phyloP scores from a whole-genome alignment of 1,140 invertebrate species.

The Magallana gigas region DNA sequence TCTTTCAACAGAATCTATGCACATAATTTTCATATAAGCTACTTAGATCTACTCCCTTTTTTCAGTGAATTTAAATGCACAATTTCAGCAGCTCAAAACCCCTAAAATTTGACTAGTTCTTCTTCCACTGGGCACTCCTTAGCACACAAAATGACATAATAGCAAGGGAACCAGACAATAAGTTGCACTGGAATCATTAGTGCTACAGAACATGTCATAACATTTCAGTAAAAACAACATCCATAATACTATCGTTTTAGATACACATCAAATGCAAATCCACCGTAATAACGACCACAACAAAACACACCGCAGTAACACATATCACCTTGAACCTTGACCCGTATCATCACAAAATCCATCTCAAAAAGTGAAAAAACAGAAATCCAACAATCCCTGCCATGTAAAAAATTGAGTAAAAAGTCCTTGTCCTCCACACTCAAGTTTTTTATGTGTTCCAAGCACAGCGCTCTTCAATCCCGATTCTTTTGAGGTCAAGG shows the following conservation, averaged over 20 bases:
- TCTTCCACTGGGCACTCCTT: not conserved
- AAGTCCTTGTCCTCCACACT: not conserved
- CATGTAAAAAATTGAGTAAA: constrained; percentile 20
- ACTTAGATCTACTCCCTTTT: too few relatives aligned
- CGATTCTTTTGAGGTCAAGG: constrained; percentile 9
- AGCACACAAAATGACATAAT: too few relatives aligned
- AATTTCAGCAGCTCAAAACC: not conserved
- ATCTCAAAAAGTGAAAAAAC: not conserved
- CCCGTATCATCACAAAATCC: constrained; percentile 27
- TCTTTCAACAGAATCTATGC: too few relatives aligned
- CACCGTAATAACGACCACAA: not conserved
- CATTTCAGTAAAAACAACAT: not conserved
- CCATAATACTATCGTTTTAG: constrained; percentile 25
- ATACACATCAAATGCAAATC: not conserved
- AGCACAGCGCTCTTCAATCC: not conserved
- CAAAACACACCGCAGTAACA: not conserved
- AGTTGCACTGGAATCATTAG: not conserved
- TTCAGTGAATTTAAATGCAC: too few relatives aligned
- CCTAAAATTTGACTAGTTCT: not conserved
- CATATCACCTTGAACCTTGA: constrained; percentile 24
- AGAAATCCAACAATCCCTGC: not conserved
- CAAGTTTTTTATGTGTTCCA: too few relatives aligned
- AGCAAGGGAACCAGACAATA: not conserved
- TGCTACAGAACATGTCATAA: not conserved
- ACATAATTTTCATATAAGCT: too few relatives aligned